A percentile compares a stretch with the other conserved stretches of the same genome.
phyloP scores from a whole-genome alignment of 1,140 invertebrate genomes.

The Nixonia krombeini region DNA sequence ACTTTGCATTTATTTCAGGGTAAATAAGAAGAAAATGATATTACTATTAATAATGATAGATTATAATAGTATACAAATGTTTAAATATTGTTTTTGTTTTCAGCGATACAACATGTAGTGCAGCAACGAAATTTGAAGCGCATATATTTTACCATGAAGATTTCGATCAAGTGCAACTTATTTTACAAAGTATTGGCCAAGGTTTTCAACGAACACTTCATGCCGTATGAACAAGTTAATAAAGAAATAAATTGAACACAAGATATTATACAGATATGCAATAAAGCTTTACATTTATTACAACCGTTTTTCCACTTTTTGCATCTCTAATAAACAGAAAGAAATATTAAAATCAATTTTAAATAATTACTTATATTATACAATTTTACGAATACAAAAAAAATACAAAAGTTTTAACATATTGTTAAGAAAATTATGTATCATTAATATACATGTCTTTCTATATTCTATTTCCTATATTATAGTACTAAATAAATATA shows the following conservation, averaged over 20 bases:
- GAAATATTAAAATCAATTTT: not conserved
- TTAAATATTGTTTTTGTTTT: slow-evolving; percentile 43
- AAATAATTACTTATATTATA: too few relatives aligned
- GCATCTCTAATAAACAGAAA: not conserved
- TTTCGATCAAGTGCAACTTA: slow-evolving; percentile 68
- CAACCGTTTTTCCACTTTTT: not conserved
- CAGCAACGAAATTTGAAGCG: slow-evolving; percentile 73
- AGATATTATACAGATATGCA: too few relatives aligned
- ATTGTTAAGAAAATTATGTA: too few relatives aligned
- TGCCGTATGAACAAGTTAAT: slow-evolving; percentile 54
- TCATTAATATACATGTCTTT: too few relatives aligned
- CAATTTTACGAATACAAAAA: too few relatives aligned
- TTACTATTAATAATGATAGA: too few relatives aligned
- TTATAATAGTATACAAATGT: slow-evolving; percentile 10
- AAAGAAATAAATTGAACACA: too few relatives aligned
- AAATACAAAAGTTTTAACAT: too few relatives aligned
- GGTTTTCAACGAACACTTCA: slow-evolving; percentile 68
- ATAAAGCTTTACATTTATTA: not conserved
- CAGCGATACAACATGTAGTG: slow-evolving; percentile 75
- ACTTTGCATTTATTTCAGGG: slow-evolving; percentile 78
- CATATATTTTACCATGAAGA: slow-evolving; percentile 73
- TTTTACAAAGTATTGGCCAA: slow-evolving; percentile 68
- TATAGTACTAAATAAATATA: too few relatives aligned
- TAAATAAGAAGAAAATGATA: slow-evolving; percentile 56
- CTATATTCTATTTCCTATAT: too few relatives aligned